Evolutionary conservation across 2,797 vertebrate genomes (phyloP), one percentile per base, ranked within the genome.

Genomic region (Oophaga sylvatica): DNA sequence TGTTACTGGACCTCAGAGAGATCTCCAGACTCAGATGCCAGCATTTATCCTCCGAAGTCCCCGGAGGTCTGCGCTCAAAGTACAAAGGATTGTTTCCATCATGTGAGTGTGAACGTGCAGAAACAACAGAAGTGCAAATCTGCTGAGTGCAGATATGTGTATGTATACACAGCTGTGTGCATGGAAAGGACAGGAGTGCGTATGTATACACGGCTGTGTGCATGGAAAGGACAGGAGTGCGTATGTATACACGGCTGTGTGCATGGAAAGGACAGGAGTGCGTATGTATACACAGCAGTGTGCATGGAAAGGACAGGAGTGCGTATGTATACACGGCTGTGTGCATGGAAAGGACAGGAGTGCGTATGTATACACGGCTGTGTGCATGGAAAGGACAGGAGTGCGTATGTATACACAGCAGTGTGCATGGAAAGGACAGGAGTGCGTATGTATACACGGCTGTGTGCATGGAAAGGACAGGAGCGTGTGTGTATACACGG

Each of bases 1-100:
- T 29, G n/a, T 71, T 86, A 70, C 85, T 29, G 76, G 76, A 78
- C 76, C 53, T 78, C 26, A n/a, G 76, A 73, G 68, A 60, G 8
- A 73, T 26, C 68, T 60, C 26, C 57, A 60, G 57, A 73, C 56
- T 41, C 83, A 76, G 31, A 59, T 62, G 56, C 10, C 71, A n/a
- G 57, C n/a, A 76, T 84, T 60, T 84, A 56, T 31, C 82, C 20
- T 4, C 31, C 5, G 20, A 70, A 45, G 60, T 41, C 83, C 83
- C 9, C 17, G 53, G 83, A 75, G 59, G 15, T 73, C 29, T 5
- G 10, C 1, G 7, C 26, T 29, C 53, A 16, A 16, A 6, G 57
- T 10, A 41, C 56, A 62, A 60, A 60, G 26, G 57, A 80, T 78
- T 56, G 57, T 60, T 31, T 80, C 57, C 60, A 31, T 60, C 26